Conservation (phyloP, 2,113 vertebrate genomes). For the Petaurus breviceps region DNA sequence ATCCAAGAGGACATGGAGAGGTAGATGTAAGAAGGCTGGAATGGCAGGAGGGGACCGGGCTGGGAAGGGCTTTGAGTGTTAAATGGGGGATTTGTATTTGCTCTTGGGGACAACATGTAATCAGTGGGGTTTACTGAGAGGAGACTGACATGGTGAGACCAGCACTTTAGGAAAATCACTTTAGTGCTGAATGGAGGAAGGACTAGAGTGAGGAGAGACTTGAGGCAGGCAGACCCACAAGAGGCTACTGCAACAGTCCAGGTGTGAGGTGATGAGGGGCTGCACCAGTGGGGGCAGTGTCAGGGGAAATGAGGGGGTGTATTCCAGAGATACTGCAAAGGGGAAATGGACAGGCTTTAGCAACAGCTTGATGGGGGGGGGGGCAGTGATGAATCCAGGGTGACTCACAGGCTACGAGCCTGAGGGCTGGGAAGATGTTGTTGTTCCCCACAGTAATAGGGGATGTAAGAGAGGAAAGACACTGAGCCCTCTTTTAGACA, state of each 20-base stretch:
- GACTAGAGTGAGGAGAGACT: background rate
- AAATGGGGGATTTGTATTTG: background rate
- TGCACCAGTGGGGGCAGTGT: too few species aligned
- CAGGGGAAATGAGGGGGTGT: too few species aligned
- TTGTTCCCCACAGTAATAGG: background rate
- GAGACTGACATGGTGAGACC: background rate
- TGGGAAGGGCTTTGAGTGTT: background rate
- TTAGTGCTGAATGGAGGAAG: background rate
- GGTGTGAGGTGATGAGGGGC: background rate
- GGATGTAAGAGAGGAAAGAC: background rate
- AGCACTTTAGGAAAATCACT: background rate
- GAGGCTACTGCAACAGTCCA: too few species aligned
- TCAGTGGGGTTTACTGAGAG: background rate
- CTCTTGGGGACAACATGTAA: too few species aligned
- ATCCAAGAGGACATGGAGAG: too few species aligned
- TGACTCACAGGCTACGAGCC: background rate
- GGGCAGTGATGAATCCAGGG: too few species aligned
- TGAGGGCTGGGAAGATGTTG: background rate
- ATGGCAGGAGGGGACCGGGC: background rate
- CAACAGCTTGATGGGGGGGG: too few species aligned
- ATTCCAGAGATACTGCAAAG: background rate
- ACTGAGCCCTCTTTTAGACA: background rate
- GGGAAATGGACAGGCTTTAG: background rate
- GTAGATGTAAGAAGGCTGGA: background rate
- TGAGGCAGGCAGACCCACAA: too few species aligned